phyloP scores from a whole-genome alignment of 1,140 invertebrate species.

The Grapholita molesta region DNA sequence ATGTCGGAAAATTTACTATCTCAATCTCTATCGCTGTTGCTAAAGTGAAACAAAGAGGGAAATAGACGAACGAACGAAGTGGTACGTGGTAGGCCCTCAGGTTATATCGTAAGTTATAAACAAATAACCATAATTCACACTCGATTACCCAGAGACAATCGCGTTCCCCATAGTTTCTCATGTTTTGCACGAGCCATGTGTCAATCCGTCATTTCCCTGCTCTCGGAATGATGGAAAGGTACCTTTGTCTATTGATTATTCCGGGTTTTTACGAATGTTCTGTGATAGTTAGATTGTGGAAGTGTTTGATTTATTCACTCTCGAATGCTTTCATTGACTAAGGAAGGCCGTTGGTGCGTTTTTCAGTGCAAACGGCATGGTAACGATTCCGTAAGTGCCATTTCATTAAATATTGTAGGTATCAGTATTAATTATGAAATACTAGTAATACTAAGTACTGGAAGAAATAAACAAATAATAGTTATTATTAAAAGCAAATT shows the following conservation, averaged over 20 bases:
- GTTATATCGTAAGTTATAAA: background rate
- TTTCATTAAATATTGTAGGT: no score
- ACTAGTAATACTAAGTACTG: no score
- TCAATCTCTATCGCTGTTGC: no score
- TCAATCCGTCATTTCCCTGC: slow-evolving; percentile 7
- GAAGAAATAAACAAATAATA: no score
- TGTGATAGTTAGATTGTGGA: background rate
- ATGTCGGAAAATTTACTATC: no score
- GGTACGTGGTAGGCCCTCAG: background rate
- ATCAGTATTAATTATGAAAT: no score
- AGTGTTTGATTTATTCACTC: slow-evolving; percentile 4
- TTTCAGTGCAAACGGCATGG: background rate
- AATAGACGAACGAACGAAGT: no score
- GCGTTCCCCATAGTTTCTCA: background rate
- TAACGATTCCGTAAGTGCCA: background rate
- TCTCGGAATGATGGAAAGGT: slow-evolving; percentile 11
- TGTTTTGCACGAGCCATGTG: background rate
- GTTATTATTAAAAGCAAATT: no score
- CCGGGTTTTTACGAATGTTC: background rate
- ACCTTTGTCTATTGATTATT: slow-evolving; percentile 10
- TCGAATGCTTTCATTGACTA: background rate
- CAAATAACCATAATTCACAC: slow-evolving; percentile 10
- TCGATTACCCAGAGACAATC: background rate
- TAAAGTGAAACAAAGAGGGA: no score
- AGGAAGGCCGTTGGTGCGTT: background rate